phyloP scores from a whole-genome alignment of 2,113 vertebrate species.

The Plestiodon gilberti region DNA sequence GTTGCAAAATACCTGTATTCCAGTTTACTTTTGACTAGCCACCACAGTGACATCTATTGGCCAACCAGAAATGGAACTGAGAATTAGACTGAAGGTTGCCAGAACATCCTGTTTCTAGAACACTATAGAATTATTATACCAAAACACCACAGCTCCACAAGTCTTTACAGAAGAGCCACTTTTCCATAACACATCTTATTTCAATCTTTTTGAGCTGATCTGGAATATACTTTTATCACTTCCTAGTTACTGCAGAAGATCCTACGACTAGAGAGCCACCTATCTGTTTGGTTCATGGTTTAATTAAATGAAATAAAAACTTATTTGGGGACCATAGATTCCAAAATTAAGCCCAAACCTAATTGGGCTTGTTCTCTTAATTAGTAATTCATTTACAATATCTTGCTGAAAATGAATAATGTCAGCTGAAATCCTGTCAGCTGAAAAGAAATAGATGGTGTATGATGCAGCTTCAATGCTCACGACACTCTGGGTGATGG shows the following conservation, averaged over 20 bases:
- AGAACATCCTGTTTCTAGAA: not conserved
- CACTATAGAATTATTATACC: not conserved
- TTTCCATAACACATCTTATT: not conserved
- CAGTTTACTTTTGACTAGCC: not conserved
- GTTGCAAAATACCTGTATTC: not conserved
- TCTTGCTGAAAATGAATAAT: not conserved
- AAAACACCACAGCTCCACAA: not conserved
- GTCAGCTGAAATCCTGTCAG: not conserved
- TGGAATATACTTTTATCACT: not conserved
- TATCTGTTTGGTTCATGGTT: not conserved
- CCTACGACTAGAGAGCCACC: not conserved
- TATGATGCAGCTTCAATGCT: not conserved
- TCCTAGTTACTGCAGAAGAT: not conserved
- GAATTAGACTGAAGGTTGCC: not conserved
- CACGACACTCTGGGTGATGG: not conserved
- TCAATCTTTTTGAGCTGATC: not conserved
- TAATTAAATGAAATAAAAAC: not conserved
- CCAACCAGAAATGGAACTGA: not conserved
- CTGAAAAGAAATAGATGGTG: not conserved
- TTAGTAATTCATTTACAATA: slow-evolving; percentile 4
- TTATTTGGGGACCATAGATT: not conserved
- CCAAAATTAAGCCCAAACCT: not conserved
- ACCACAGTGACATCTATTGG: not conserved
- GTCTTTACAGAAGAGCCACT: not conserved
- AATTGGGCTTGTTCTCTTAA: not conserved